Base-by-base conservation (phyloP, 1,140 invertebrate genomes). In the Drosophila persimilis region DNA sequence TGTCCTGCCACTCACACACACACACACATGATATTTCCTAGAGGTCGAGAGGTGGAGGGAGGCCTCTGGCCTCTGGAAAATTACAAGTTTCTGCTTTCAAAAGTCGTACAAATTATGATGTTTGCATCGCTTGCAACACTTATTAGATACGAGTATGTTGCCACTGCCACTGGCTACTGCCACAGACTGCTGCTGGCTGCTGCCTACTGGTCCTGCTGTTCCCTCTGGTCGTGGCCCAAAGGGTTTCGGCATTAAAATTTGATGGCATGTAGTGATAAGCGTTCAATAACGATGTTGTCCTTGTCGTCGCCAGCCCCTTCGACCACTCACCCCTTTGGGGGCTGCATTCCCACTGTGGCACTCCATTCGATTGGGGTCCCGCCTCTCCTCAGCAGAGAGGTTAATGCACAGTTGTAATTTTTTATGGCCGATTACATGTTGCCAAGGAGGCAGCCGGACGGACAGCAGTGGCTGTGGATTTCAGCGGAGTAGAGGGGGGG, bases 81-180 rank as follows among this genome's bases (percentile, higher is more conserved):
- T 86, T 88, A 88, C 83, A 88, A 76, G 83, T 88, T 88, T 88
- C 83, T 80, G 83, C 83, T 88, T 88, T 88, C 83, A 88, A 59
- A 88, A 88, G 78, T 88, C 83, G 76, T 88, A 88, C 78, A 88
- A 88, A 88, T 88, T 88, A 88, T 88, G 88, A 88, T 88, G 83
- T 88, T 88, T 88, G 74, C 78, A 79, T 88, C 83, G 83, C 80
- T 88, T 88, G 88, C 83, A 86, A 88, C 81, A 86, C 81, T 85
- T 85, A 85, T 85, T 86, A 85, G 77, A 86, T 85, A 39, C 35
- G 35, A 39, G 35, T 13, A 39, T 39, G 35, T 39, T 39, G 35
- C 35, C 35, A 39, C 35, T 39, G 24, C 24, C 35, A 39, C 11
- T 39, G 35, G 35, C 35, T 13, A 13, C 11, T 39, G 11, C 35